Base-by-base conservation (phyloP, 2,888 invertebrate species). In the Scaptomyza flava region DNA sequence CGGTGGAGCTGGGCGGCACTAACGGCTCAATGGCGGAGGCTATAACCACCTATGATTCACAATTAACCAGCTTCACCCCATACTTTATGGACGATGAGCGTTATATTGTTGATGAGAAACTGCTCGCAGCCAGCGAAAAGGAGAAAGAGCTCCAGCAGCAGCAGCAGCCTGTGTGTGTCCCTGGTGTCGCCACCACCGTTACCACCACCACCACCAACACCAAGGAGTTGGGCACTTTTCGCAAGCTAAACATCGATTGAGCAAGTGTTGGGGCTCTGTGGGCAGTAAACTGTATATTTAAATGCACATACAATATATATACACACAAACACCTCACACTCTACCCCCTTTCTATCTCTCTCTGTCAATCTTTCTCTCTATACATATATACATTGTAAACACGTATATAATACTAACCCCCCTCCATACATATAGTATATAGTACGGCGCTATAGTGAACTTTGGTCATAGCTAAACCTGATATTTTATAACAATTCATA, bases 1-100 rank as follows among this genome's bases (percentile, higher is more conserved):
- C 95, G 1, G 91, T 85, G 1, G 95, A 95, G 84, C 95, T 95
- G 82, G 95, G 95, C n/a, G 95, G 95, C 27, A 92, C 92, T 3
- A 93, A 93, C 71, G 93, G 93, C 71, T 91, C 93, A 46, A 83
- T 94, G 6, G 69, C 67, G n/a, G 89, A 90, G 6, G 79, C 81
- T 6, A 63, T 81, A 6, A 6, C 74, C n/a, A 69, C 68, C 31
- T 89, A 79, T 57, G 88, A 90, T 68, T 36, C 70, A 8, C 79
- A 81, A 31, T 50, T 91, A 14, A 52, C 50, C 8, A 72, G 72
- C 14, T 90, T 85, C 58, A 67, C 68, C 4, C 11, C 57, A 3
- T 91, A 89, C 62, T 91, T 91, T 50, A 68, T 68, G 36, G 90
- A 91, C 0, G 92, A 91, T 41, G 84, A 85, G 23, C 79, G 79